Percentiles rank a stretch among this genome's conserved stretches.
phyloP scores from a whole-genome alignment of 2,113 vertebrate genomes.

The Oophaga pumilio region DNA sequence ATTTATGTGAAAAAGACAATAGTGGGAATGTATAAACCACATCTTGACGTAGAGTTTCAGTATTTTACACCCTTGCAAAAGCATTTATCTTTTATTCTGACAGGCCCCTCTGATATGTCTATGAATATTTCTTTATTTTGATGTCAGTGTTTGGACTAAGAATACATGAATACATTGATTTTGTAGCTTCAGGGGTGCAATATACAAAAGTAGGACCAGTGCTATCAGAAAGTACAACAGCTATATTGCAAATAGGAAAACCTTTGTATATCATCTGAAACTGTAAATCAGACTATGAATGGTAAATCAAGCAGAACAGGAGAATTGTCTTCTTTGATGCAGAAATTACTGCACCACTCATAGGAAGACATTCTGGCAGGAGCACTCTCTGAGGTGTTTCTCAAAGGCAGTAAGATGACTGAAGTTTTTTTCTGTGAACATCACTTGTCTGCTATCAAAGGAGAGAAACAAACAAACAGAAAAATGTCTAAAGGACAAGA shows the following conservation, averaged over 20 bases:
- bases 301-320: constrained; percentile 55
- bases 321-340: constrained; percentile 51
- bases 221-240: constrained; percentile 51
- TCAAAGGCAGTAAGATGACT: constrained; percentile 47
- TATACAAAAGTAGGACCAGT: constrained; percentile 50
- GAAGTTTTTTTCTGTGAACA: constrained; percentile 39
- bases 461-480: constrained; percentile 50
- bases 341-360: constrained; percentile 55
- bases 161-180: constrained; percentile 55
- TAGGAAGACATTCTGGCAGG: constrained; percentile 26
- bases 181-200: constrained; percentile 54
- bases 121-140: constrained; percentile 50
- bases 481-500: constrained; percentile 49
- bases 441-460: constrained; percentile 56
- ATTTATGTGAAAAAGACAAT: neutral
- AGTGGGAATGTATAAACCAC: neutral
- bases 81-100: constrained; percentile 33
- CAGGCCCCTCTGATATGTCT: constrained; percentile 47
- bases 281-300: constrained; percentile 58
- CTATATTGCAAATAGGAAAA: constrained; percentile 56
- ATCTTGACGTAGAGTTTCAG: neutral
- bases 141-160: constrained; percentile 42
- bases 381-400: constrained; percentile 54
- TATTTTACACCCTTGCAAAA: constrained; percentile 37
- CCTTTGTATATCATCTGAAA: constrained; percentile 56